Percentiles rank a stretch among this genome's conserved stretches.
phyloP scores from a whole-genome alignment of 2,797 vertebrate species.

The Cuculus canorus region DNA sequence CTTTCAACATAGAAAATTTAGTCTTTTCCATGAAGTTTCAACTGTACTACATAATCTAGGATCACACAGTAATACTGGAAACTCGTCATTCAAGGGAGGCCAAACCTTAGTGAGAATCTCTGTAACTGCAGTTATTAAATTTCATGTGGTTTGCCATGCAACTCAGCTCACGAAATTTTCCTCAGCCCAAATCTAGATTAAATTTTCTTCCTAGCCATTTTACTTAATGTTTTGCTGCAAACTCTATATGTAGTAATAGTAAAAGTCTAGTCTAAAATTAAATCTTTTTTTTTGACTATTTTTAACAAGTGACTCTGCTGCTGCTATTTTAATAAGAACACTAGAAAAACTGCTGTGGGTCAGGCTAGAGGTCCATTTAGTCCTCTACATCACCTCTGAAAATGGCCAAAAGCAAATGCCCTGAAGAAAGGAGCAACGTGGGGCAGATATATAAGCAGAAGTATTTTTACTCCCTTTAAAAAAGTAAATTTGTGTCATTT shows the following conservation, averaged over 20 bases:
- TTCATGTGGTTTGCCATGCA: not conserved
- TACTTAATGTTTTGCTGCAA: not conserved
- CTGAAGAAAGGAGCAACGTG: not conserved
- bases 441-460: not conserved
- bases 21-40: not conserved
- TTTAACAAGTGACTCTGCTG: not conserved
- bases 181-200: not conserved
- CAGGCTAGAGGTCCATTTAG: not conserved
- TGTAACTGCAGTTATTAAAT: not conserved
- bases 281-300: not conserved
- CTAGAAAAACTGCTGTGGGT: not conserved
- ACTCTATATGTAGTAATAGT: not conserved
- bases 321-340: not conserved
- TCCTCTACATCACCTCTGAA: not conserved
- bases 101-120: not conserved
- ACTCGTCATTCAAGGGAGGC: not conserved
- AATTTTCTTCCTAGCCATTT: not conserved
- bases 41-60: not conserved
- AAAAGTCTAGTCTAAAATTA: not conserved
- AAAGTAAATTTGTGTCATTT: not conserved
- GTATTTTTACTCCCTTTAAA: slow-evolving; percentile 15
- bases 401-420: not conserved
- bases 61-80: not conserved
- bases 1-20: not conserved
- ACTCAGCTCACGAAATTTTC: not conserved